phyloP scores from a whole-genome alignment of 2,797 vertebrate species.

The Sebastes paucispinis region DNA sequence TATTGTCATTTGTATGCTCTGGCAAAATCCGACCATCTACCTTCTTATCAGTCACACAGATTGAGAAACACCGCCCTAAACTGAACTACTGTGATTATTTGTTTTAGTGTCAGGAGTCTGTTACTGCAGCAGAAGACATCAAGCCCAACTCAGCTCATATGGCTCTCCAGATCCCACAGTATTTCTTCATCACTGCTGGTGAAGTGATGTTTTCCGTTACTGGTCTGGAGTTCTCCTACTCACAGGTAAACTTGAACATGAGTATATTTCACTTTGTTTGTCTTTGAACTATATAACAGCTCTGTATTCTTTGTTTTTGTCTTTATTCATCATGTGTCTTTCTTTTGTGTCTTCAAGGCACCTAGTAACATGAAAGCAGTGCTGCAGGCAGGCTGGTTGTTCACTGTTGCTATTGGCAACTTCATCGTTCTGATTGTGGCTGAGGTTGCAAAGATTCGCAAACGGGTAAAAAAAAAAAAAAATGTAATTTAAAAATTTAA shows the following conservation, averaged over 20 bases:
- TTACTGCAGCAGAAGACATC: slow-evolving; percentile 81
- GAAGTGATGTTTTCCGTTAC: slow-evolving; percentile 97
- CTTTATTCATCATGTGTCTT: not conserved
- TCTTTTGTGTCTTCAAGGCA: slow-evolving; percentile 79
- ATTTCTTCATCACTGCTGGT: slow-evolving; percentile 91
- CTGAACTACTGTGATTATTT: slow-evolving; percentile 5
- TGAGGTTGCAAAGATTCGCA: slow-evolving; percentile 79
- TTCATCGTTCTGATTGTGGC: slow-evolving; percentile 95
- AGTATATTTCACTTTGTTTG: not conserved
- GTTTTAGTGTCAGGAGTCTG: slow-evolving; percentile 65
- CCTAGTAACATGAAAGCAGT: slow-evolving; percentile 98
- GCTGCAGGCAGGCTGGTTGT: slow-evolving; percentile 94
- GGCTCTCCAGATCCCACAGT: slow-evolving; percentile 97
- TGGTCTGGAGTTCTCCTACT: slow-evolving; percentile 95
- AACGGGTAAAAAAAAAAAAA: slow-evolving; percentile 81
- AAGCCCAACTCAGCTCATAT: slow-evolving; percentile 88
- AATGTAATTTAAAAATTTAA: not conserved
- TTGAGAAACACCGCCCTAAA: not conserved
- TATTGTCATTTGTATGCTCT: not conserved
- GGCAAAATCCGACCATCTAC: not conserved
- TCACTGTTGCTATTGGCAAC: slow-evolving; percentile 93
- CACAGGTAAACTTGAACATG: slow-evolving; percentile 84
- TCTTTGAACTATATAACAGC: not conserved
- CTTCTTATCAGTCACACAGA: not conserved
- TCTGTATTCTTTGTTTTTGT: not conserved